Evolutionary conservation across 2,113 vertebrate species (phyloP), one percentile per base, ranked within the genome.

Genomic region (Cyprinodon variegatus): DNA sequence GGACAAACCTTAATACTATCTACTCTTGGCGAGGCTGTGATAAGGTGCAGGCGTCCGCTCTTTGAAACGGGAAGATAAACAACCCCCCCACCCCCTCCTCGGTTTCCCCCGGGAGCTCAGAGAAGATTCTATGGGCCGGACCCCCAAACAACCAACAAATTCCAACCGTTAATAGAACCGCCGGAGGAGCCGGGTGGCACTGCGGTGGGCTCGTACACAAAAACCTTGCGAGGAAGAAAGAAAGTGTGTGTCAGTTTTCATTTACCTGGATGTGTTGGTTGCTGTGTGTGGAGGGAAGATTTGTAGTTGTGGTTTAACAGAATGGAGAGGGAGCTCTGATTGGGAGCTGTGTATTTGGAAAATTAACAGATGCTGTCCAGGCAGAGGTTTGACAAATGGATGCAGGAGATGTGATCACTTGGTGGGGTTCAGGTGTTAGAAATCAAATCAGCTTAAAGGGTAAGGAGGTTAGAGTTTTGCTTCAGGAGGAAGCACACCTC

Each of bases 11-110:
- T 81, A 88, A 90, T 84, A 82, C 76, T 91, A 88, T 91, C 89
- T 86, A 11, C 85, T 79, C 84, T 72, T 50, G 81, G 88, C 64
- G 77, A 83, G 82, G 82, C 83, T 83, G 86, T 76, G 90, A 92
- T 92, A 92, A 91, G 90, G 75, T 76, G 76, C 89, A 80, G 86
- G 79, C 79, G 81, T 86, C 86, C 62, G 72, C 86, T 86, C 84
- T 87, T 83, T 91, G 74, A 88, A 83, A 88, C 83, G 57, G 87
- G 80, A 85, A 89, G 88, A 92, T 91, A 90, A 91, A 89, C 86
- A 90, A 88, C 82, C 84, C 61, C 29, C 12, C 39, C 29, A 14
- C 37, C 37, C 62, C 38, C 22, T 3, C 46, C 46, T 10, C 45
- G 67, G 76, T 72, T 84, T 83, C 91, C 85, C 78, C 70, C 73